Evolutionary conservation across 2,888 invertebrate genomes (phyloP).

Genomic region (Galerucella calmariensis): DNA sequence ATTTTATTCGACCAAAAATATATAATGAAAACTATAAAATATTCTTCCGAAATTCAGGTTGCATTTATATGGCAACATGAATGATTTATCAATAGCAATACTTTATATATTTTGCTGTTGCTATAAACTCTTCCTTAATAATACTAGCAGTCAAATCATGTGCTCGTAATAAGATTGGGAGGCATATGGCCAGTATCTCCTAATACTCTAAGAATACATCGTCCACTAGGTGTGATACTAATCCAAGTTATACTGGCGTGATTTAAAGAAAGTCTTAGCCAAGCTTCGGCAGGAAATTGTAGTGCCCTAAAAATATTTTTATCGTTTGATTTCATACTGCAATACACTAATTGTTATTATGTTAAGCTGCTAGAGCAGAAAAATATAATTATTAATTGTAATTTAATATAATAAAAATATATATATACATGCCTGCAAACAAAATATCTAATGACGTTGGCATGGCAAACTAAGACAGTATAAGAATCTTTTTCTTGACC

Average conservation of each 20-base stretch:
- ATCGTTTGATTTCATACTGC: background rate
- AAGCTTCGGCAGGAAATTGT: slow-evolving; percentile 96
- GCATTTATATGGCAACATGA: background rate
- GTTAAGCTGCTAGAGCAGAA: too few species aligned
- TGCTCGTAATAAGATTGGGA: slow-evolving; percentile 74
- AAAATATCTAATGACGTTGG: slow-evolving; percentile 96
- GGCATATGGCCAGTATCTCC: slow-evolving; percentile 95
- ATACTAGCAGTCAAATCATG: slow-evolving; percentile 30
- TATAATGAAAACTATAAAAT: background rate
- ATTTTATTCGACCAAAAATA: background rate
- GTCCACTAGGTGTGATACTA: slow-evolving; percentile 85
- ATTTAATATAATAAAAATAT: too few species aligned
- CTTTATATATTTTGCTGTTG: too few species aligned
- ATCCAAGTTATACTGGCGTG: slow-evolving; percentile 96
- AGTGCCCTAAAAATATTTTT: slow-evolving; percentile 77
- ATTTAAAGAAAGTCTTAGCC: slow-evolving; percentile 91
- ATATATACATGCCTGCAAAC: slow-evolving; percentile 76
- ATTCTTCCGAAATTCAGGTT: background rate
- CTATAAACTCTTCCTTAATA: background rate
- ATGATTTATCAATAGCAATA: too few species aligned
- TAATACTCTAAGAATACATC: slow-evolving; percentile 81
- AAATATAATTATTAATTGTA: too few species aligned
- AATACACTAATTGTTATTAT: too few species aligned
- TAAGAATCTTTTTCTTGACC: slow-evolving; percentile 84
- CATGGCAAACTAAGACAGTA: slow-evolving; percentile 95